Evolutionary conservation across 1,140 invertebrate genomes (phyloP), one percentile per base, ranked within the genome.

Genomic region (Protaetia brevitarsis): DNA sequence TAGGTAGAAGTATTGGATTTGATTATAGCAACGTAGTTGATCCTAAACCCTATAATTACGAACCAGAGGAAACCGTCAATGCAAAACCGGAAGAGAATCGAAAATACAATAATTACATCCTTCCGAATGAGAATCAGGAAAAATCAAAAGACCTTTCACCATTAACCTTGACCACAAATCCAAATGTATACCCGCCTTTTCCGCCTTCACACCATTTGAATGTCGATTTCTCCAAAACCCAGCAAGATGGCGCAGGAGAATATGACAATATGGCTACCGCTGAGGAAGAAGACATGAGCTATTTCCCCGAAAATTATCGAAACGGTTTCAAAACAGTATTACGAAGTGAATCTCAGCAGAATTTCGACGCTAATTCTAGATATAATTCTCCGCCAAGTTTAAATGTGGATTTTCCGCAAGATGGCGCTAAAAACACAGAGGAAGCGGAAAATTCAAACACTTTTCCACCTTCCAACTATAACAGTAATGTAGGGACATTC

Each of bases 1-100:
- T 74, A 3, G 73, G 68, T 1, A 65, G 66, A 10, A 73, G 71
- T 37, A 66, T 72, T 65, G 66, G 66, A 0, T 74, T 74, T 57
- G 72, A 74, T 63, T 70, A 69, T 16, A 60, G 64, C 11, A 73
- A 74, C 29, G 70, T 66, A 16, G 36, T 73, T 16, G 69, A 71
- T 29, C 60, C 29, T 16, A 61, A 65, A 26, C 5, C 36, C 7
- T 16, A 8, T n/a, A 21, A 51, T 6, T n/a, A n/a, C n/a, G n/a
- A n/a, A n/a, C n/a, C n/a, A 6, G 41, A 51, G 16, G 26, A 23
- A 23, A 7, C 19, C 8, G n/a, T n/a, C n/a, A n/a, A 51, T 51
- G 19, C 13, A 10, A 10, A 34, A 6, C 6, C 26, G 16, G 4
- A 19, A 10, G 19, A 51, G 26, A 51, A 23, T 13, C 41, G 4